Evolutionary conservation across 1,140 invertebrate species (phyloP).

Genomic region (Glossosoma conforme): DNA sequence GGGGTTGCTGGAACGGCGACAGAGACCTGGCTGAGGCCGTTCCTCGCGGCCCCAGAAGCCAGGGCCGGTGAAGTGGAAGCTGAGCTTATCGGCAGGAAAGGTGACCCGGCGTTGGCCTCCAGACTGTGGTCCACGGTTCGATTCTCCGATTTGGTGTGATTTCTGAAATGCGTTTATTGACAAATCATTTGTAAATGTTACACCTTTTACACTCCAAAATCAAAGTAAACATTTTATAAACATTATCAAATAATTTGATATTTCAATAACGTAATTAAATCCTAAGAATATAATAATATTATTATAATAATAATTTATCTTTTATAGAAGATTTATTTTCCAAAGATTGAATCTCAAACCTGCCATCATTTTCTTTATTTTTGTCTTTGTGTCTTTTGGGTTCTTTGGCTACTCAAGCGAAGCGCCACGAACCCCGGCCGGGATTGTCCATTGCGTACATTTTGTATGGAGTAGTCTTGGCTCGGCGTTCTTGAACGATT

Average conservation of each 20-base stretch:
- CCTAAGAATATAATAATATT: too few relatives aligned
- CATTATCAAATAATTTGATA: background rate
- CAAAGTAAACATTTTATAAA: background rate
- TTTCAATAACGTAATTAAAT: too few relatives aligned
- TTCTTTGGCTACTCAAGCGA: too few relatives aligned
- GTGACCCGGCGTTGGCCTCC: slow-evolving; percentile 15
- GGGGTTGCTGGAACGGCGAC: background rate
- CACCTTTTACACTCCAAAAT: background rate
- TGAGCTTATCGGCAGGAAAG: slow-evolving; percentile 25
- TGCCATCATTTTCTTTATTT: too few relatives aligned
- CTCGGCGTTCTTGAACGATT: too few relatives aligned
- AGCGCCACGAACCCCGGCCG: too few relatives aligned
- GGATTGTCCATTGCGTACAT: too few relatives aligned
- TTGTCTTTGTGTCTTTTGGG: too few relatives aligned
- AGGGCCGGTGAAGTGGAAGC: slow-evolving; percentile 27
- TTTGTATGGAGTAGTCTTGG: too few relatives aligned
- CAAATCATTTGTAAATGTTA: background rate
- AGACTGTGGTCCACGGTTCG: slow-evolving; percentile 26
- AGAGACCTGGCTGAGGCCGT: slow-evolving; percentile 9
- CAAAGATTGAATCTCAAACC: too few relatives aligned
- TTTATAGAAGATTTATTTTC: too few relatives aligned
- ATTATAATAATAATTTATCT: too few relatives aligned
- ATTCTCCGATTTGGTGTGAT: slow-evolving; percentile 29
- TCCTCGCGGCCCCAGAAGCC: slow-evolving; percentile 4
- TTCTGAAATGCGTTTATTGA: slow-evolving; percentile 23